These are phyloP conservation scores for Hydrotaea diabolus DNA, from an alignment of 2,888 invertebrate species.

Conservation along the genomic window DNA sequence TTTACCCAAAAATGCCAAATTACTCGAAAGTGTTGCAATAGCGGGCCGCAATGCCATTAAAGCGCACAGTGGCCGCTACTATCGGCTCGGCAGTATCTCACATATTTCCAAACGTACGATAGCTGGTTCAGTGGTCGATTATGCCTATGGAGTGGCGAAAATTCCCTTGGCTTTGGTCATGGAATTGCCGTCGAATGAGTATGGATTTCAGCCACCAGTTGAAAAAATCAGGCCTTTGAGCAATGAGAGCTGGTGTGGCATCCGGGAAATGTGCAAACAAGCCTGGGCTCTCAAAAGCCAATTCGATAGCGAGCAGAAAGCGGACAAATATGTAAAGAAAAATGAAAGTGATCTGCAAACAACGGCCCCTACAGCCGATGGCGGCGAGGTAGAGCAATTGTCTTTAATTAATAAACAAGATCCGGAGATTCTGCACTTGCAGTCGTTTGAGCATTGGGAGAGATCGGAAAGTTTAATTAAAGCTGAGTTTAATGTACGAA, in stretches of 20 bases:
- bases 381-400: not conserved
- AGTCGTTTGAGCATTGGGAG: not conserved
- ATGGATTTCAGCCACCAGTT: conserved; percentile 79
- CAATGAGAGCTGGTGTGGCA: conserved; percentile 80
- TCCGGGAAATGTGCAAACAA: conserved; percentile 79
- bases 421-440: not conserved
- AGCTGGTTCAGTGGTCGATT: conserved; percentile 79
- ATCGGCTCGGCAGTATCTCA: conserved; percentile 79
- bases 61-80: conserved; percentile 76
- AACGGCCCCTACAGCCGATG: too few relatives aligned
- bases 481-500: conserved; percentile 26
- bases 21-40: conserved; percentile 76
- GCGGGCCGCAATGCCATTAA: conserved; percentile 78
- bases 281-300: conserved; percentile 71
- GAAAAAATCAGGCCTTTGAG: conserved; percentile 77
- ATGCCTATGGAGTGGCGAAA: conserved; percentile 77
- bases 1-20: conserved; percentile 72
- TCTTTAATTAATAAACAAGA: not conserved
- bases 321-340: not conserved
- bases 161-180: conserved; percentile 79
- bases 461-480: not conserved
- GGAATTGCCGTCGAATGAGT: conserved; percentile 77
- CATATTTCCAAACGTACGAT: conserved; percentile 75
- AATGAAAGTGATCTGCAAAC: not conserved
- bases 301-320: conserved; percentile 41